Conservation (phyloP, 2,888 invertebrate species). For the Trichogramma dendrolimi region DNA sequence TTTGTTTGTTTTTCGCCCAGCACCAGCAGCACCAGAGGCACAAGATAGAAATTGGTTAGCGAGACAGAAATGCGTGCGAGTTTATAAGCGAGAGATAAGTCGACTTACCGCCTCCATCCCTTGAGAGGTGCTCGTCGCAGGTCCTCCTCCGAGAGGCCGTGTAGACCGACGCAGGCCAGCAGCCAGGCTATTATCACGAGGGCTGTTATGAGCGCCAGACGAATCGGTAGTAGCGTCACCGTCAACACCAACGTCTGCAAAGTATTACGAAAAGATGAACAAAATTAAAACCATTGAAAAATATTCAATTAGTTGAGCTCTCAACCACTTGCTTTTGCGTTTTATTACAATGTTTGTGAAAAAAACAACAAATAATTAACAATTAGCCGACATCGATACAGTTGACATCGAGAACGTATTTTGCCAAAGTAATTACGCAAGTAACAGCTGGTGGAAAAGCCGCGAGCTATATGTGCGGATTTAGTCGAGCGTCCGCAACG, state of each 20-base stretch:
- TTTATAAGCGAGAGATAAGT: background rate
- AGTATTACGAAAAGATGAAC: constrained; percentile 34
- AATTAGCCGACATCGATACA: too few relatives aligned
- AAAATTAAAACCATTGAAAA: too few relatives aligned
- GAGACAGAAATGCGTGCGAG: background rate
- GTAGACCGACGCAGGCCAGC: constrained; percentile 76
- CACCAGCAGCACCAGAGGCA: background rate
- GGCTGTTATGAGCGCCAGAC: constrained; percentile 72
- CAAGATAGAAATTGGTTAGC: background rate
- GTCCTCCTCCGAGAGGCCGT: constrained; percentile 77
- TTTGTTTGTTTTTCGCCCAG: background rate
- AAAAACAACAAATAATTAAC: too few relatives aligned
- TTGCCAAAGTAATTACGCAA: too few relatives aligned
- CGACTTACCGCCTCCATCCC: constrained; percentile 83
- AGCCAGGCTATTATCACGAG: constrained; percentile 79
- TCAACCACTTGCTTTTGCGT: too few relatives aligned
- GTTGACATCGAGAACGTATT: too few relatives aligned
- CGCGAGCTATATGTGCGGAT: too few relatives aligned
- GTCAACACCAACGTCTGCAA: constrained; percentile 83
- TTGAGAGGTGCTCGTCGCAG: constrained; percentile 71
- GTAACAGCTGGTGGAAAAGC: too few relatives aligned
- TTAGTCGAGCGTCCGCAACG: too few relatives aligned
- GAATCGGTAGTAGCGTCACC: constrained; percentile 76
- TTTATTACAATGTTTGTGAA: too few relatives aligned
- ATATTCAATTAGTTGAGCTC: too few relatives aligned